A percentile compares a stretch with the other conserved stretches of the same genome.
phyloP scores from a whole-genome alignment of 1,140 invertebrate genomes.

The Caenorhabditis brenneri region DNA sequence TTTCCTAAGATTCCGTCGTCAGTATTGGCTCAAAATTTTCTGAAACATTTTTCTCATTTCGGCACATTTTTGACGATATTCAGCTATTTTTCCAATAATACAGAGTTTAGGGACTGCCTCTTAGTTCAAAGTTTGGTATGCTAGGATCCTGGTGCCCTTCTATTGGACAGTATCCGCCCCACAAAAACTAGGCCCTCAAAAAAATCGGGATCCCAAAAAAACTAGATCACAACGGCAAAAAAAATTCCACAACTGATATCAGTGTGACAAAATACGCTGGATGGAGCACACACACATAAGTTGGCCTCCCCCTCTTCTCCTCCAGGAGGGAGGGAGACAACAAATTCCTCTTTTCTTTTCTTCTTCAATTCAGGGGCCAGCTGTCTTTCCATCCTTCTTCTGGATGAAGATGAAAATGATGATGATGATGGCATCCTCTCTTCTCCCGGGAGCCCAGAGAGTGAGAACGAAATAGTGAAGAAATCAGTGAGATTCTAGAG shows the following conservation, averaged over 20 bases:
- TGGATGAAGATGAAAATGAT: not conserved
- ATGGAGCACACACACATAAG: not conserved
- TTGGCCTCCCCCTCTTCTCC: not conserved
- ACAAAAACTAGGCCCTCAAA: too few species aligned
- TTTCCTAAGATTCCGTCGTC: too few species aligned
- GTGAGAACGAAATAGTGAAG: not conserved
- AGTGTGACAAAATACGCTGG: constrained; percentile 24
- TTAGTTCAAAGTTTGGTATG: too few species aligned
- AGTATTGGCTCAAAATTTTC: too few species aligned
- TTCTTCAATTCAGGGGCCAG: not conserved
- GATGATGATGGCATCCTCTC: not conserved
- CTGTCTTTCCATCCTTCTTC: not conserved
- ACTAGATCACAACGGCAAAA: not conserved
- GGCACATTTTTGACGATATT: too few species aligned
- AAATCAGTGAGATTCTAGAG: not conserved
- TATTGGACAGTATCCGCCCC: too few species aligned
- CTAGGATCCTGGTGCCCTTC: too few species aligned
- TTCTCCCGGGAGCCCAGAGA: not conserved
- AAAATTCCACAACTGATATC: constrained; percentile 11
- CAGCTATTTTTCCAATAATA: too few species aligned
- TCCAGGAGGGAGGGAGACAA: not conserved
- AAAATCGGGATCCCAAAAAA: not conserved
- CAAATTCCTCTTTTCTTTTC: not conserved
- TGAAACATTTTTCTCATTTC: too few species aligned
- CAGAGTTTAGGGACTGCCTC: too few species aligned